phyloP scores from a whole-genome alignment of 1,140 invertebrate genomes.

The Drosophila pruinosa region DNA sequence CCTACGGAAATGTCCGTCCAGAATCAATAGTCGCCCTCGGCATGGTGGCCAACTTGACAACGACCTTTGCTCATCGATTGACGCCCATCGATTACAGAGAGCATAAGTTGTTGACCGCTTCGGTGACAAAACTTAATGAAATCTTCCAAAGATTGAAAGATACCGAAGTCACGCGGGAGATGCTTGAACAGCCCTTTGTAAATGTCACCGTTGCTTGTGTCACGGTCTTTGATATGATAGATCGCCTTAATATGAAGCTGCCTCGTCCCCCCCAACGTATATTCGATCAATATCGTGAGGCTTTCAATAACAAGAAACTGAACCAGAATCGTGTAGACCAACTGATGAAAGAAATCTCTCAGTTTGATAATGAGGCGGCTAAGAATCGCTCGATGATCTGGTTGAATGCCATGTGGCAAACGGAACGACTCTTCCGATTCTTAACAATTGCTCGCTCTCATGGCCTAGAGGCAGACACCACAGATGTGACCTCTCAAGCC shows the following conservation, averaged over 20 bases:
- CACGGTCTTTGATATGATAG: conserved; percentile 23
- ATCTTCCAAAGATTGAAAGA: conserved; percentile 2
- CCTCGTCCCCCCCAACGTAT: conserved; percentile 17
- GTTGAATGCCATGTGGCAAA: conserved; percentile 40
- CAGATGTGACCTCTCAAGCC: not conserved
- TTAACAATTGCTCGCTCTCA: not conserved
- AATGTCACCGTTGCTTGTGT: conserved; percentile 7
- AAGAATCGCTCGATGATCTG: not conserved
- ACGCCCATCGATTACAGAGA: not conserved
- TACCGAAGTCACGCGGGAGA: not conserved
- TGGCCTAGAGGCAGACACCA: not conserved
- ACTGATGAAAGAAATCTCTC: not conserved
- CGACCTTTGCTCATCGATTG: conserved; percentile 22
- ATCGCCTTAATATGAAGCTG: not conserved
- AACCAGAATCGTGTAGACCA: not conserved
- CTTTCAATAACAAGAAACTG: not conserved
- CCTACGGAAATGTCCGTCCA: not conserved
- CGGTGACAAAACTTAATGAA: conserved; percentile 10
- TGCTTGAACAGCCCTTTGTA: conserved; percentile 5
- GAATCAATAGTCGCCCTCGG: conserved; percentile 4
- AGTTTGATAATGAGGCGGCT: not conserved
- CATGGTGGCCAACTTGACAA: conserved; percentile 40
- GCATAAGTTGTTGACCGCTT: not conserved
- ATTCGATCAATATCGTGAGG: not conserved
- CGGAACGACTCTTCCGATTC: conserved; percentile 24